Percentiles rank a stretch among this genome's conserved stretches.
Conservation (phyloP, 2,113 vertebrate genomes). For the Pelvicachromis taeniatus region DNA sequence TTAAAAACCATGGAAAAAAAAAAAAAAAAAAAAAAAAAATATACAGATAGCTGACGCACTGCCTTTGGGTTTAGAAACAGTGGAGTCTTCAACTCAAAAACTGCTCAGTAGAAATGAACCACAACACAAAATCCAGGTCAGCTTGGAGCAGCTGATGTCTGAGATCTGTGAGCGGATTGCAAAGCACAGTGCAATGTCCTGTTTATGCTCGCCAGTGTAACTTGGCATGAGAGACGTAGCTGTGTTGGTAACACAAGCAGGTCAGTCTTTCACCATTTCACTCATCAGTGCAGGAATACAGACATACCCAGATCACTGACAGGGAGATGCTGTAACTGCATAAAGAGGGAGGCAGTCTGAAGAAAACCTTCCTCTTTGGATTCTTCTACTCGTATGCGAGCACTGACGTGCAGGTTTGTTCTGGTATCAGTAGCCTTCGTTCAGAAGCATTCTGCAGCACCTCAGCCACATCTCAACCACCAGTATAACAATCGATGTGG, state of each 20-base stretch:
- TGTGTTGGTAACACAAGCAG: background rate
- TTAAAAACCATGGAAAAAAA: no score
- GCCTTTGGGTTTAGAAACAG: background rate
- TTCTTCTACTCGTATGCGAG: rapidly evolving
- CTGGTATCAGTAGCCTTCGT: background rate
- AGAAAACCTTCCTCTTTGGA: background rate
- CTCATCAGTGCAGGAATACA: background rate
- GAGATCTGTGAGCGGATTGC: background rate
- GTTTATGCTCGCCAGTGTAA: background rate
- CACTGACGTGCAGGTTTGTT: background rate
- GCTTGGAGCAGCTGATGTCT: background rate
- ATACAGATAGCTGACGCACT: background rate
- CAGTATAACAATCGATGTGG: background rate
- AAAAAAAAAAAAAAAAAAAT: no score
- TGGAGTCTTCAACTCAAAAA: background rate
- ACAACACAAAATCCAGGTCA: background rate
- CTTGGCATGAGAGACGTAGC: background rate
- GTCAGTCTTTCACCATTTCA: background rate
- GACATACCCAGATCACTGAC: background rate
- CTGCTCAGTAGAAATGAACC: background rate
- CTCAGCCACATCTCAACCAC: background rate
- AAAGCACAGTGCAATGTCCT: rapidly evolving
- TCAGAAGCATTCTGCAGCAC: rapidly evolving
- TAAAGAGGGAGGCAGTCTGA: background rate
- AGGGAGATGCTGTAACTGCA: background rate